These are phyloP conservation scores for Rattus rattus DNA, from an alignment of 2,113 vertebrate genomes.

Conservation along the genomic window DNA sequence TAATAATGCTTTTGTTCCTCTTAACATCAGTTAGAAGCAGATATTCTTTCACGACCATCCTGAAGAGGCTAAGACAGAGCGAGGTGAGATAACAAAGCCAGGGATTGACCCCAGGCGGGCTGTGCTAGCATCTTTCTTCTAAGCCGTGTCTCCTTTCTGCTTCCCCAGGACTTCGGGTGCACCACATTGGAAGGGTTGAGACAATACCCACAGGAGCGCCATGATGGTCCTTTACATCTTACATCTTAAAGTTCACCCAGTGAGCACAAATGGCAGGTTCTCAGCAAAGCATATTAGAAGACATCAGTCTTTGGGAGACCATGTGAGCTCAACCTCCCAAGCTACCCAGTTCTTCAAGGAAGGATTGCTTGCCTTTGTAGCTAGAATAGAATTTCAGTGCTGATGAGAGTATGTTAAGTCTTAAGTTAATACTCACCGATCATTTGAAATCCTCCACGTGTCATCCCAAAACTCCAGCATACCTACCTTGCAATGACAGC, in stretches of 20 bases:
- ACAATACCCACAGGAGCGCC: neutral
- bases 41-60: neutral
- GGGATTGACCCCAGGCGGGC: neutral
- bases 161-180: neutral
- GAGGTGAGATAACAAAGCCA: neutral
- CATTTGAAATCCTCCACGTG: neutral
- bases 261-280: neutral
- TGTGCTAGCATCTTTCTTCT: neutral
- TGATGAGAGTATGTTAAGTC: neutral
- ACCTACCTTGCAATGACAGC: neutral
- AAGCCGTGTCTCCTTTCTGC: neutral
- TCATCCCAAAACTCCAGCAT: neutral
- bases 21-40: neutral
- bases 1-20: neutral
- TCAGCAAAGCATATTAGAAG: neutral
- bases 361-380: neutral
- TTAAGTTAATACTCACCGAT: neutral
- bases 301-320: neutral
- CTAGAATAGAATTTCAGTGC: neutral
- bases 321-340: neutral
- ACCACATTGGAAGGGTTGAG: neutral
- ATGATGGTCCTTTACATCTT: neutral
- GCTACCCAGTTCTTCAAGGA: neutral
- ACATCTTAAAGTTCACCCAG: neutral
- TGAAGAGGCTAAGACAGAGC: neutral